A percentile compares a stretch with the other conserved stretches of the same genome.
Conservation (phyloP, 2,888 invertebrate genomes). For the Ornithoptera priamus region DNA sequence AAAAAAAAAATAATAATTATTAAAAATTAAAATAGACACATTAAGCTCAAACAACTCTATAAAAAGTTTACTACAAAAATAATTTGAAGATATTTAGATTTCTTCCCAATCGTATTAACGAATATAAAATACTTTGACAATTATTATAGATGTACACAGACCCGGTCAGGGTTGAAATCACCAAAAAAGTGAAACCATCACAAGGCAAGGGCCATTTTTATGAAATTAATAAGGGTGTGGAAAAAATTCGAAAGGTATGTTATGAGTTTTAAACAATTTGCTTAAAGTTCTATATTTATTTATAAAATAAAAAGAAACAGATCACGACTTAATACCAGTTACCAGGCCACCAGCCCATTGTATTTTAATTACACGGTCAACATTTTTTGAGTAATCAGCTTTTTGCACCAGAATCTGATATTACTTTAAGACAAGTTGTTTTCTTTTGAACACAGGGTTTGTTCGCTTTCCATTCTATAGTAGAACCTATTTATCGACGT, state of each 20-base stretch:
- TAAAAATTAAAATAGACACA: too few relatives aligned
- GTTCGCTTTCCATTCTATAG: constrained; percentile 75
- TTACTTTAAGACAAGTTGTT: neutral
- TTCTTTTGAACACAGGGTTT: constrained; percentile 51
- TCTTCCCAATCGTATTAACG: too few relatives aligned
- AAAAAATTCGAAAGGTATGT: constrained; percentile 57
- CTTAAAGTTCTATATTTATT: neutral
- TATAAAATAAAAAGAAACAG: neutral
- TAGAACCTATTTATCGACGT: constrained; percentile 69
- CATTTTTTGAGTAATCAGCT: too few relatives aligned
- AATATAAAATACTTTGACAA: too few relatives aligned
- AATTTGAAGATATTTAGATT: too few relatives aligned
- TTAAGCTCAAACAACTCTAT: too few relatives aligned
- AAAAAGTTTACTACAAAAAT: too few relatives aligned
- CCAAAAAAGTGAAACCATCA: constrained; percentile 56
- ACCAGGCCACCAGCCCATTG: too few relatives aligned
- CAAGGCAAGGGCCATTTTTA: constrained; percentile 57
- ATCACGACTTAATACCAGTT: too few relatives aligned
- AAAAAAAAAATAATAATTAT: too few relatives aligned
- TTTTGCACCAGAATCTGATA: too few relatives aligned
- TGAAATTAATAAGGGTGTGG: constrained; percentile 60
- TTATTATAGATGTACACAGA: constrained; percentile 47
- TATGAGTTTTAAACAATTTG: neutral
- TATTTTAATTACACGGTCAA: too few relatives aligned
- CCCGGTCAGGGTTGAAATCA: constrained; percentile 48